Evolutionary conservation across 2,888 invertebrate genomes (phyloP).

Genomic region (Meghimatium bilineatum): DNA sequence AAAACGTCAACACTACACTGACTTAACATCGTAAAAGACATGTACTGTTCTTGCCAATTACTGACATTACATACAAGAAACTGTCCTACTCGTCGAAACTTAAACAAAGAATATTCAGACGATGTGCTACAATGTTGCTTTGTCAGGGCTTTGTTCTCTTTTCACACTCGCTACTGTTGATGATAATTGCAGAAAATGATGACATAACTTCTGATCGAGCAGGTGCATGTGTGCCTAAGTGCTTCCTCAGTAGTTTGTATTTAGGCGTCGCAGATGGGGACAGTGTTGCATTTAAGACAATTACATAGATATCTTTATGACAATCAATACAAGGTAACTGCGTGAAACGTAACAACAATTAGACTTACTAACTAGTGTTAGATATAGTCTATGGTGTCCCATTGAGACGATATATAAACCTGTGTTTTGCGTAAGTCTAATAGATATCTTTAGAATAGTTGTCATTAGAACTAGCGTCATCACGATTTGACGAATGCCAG

Average conservation of each 20-base stretch:
- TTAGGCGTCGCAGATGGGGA: background rate
- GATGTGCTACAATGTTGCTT: background rate
- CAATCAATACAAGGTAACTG: too few species aligned
- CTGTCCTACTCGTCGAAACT: background rate
- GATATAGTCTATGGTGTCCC: too few species aligned
- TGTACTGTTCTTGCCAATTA: background rate
- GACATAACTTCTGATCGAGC: background rate
- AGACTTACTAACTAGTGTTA: too few species aligned
- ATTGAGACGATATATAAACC: too few species aligned
- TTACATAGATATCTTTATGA: conserved; percentile 18
- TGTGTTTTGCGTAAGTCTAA: too few species aligned
- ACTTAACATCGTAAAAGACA: too few species aligned
- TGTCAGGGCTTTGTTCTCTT: background rate
- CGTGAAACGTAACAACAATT: too few species aligned
- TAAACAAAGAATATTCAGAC: background rate
- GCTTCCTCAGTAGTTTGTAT: conserved; percentile 1
- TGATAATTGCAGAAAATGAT: too few species aligned
- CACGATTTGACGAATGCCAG: background rate
- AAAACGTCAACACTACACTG: too few species aligned
- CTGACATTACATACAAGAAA: background rate
- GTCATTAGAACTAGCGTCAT: conserved; percentile 6
- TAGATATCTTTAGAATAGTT: conserved; percentile 27
- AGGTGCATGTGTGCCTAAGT: background rate
- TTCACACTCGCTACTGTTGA: background rate
- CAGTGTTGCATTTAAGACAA: conserved; percentile 1